These are phyloP conservation scores for Haplochromis vanheusdeni DNA, from an alignment of 2,113 vertebrate genomes.

Conservation along the genomic window DNA sequence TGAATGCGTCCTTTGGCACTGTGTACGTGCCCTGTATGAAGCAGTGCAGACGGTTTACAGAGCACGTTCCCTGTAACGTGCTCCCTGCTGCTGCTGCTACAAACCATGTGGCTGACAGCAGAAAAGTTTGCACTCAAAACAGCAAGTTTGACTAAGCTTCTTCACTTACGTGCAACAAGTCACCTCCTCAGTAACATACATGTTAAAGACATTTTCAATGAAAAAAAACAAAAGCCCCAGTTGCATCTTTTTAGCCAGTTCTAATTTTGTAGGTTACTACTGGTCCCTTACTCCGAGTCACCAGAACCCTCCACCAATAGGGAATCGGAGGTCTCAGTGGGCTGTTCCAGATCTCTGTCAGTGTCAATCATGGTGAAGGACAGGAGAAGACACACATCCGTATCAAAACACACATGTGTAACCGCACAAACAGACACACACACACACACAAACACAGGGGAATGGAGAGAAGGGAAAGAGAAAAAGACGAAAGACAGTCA, in stretches of 20 bases:
- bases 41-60: neutral
- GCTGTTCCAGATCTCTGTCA: slow-evolving; percentile 86
- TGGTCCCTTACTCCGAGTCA: slow-evolving; percentile 85
- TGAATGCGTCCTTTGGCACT: neutral
- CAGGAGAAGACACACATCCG: slow-evolving; percentile 46
- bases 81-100: neutral
- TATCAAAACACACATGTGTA: slow-evolving; percentile 20
- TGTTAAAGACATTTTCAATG: neutral
- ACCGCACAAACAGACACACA: slow-evolving; percentile 10
- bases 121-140: rapidly evolving
- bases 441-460: slow-evolving; percentile 50
- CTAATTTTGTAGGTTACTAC: slow-evolving; percentile 46
- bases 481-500: slow-evolving; percentile 73
- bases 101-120: neutral
- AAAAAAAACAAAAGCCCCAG: neutral
- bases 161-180: neutral
- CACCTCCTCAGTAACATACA: neutral
- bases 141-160: neutral
- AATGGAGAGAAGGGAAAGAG: slow-evolving; percentile 49
- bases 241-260: slow-evolving; percentile 4
- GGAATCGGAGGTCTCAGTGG: slow-evolving; percentile 84
- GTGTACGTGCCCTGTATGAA: neutral
- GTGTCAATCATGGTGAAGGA: slow-evolving; percentile 78
- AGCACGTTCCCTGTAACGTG: neutral
- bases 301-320: slow-evolving; percentile 84